Base-by-base conservation (phyloP, 1,140 invertebrate genomes). In the Lordiphosa clarofinis region DNA sequence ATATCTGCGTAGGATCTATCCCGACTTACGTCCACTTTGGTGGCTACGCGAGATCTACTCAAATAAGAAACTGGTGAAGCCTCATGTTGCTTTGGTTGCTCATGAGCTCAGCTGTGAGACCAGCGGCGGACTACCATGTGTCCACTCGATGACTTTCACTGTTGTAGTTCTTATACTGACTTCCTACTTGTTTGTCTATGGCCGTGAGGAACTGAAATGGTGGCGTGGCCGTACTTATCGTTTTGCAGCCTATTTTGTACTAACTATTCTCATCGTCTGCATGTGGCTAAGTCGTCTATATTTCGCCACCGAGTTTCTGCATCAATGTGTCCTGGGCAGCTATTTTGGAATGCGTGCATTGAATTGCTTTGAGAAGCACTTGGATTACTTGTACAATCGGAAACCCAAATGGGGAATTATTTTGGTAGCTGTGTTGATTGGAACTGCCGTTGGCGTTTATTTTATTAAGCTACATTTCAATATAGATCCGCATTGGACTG, bases 401-500 rank as follows among this genome's bases (percentile, higher is more conserved):
- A 11, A 24, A 10, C 62, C 57, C 0, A 10, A 12, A 1, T 21
- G 43, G 10, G n/a, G 50, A 0, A 31, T 82, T 7, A 7, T 43
- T 0, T 2, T 42, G 5, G 69, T 88, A 0, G 4, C 49, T 1
- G n/a, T 56, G 0, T 10, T 78, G 4, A 66, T 60, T 5, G 38
- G 50, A 4, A 1, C 82, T 0, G 62, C 87, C 0, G 7, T 71
- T 1, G 36, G 46, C 2, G 53, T 87, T 8, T 88, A 86, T 28
- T 86, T 87, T 48, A 28, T 58, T 0, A 88, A 87, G 59, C 31
- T 86, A 24, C 43, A 24, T 1, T 21, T 78, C 6, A 44, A 57
- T 7, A 11, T 78, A 4, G 87, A 88, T 62, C 87, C 87, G 0
- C 87, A 87, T 58, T 88, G 75, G 78, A 78, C 87, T 4, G 87